Base-by-base conservation (phyloP, 92 coral and sea anemone genomes). In the Epizoanthus fatuus region DNA sequence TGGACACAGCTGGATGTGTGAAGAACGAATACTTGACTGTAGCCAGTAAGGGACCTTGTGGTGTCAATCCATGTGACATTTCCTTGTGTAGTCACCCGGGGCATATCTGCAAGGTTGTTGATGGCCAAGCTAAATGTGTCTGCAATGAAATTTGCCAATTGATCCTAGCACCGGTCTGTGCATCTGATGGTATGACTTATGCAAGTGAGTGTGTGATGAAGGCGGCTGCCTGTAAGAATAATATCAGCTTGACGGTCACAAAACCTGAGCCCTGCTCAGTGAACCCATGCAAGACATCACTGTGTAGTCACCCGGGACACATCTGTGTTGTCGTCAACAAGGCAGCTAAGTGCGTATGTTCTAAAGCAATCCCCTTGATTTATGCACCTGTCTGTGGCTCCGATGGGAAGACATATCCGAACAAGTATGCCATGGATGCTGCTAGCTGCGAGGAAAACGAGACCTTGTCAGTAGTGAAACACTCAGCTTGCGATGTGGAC, bases 1-100 rank as follows among this genome's bases (percentile, higher is more conserved):
- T 95, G 89, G 89, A 92, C 19, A 79, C 69, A 10, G 94, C 87
- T 17, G 92, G 93, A 2, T 95, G 98, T 51, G 90, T 86, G 53
- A 88, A 77, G 40, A 38, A 60, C 32, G 82, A 59, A 77, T 13
- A 59, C 35, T 60, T 77, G 25, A 19, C 82, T 11, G 70, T 77
- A 29, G 20, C 16, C 52, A 77, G 70, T 32, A 53, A 77, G 57
- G 82, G 82, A 59, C 82, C 82, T 12, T 77, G 82, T 55, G 82
- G 82, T 19, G 54, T 63, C 7, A 90, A 96, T 70, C 91, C 91
- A 16, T 94, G 98, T 84, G 88, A 86, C 60, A 84, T 73, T 4
- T 25, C 71, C n/a, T 14, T 54, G 20, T 94, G 98, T 52, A 87
- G 93, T 53, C 95, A 94, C 52, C 98, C 98, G 16, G 90, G 70